Base-by-base conservation (phyloP, 1,140 invertebrate genomes). In the Hyles euphorbiae region DNA sequence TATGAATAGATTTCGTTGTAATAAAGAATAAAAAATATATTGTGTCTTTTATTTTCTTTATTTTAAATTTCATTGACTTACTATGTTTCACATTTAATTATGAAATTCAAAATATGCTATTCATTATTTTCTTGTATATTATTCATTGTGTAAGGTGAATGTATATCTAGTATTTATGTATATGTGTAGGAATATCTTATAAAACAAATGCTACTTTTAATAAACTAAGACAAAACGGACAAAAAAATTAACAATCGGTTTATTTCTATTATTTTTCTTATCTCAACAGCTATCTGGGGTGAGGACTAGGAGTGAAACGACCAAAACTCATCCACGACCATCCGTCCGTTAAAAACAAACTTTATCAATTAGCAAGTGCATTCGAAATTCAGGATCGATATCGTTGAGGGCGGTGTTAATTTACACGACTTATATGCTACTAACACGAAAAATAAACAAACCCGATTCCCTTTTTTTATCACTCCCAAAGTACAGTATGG, bases 361-460 rank as follows among this genome's bases (percentile, higher is more conserved):
- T 64, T 62, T 70, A 71, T 79, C 69, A 81, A 81, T 82, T 78
- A 76, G 65, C 75, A 60, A 56, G 36, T 56, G 63, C 61, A 44
- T 52, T 56, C 56, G 64, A 80, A 79, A 78, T 78, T 76, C 74
- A 76, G 57, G 70, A 71, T 67, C 50, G 43, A 56, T 60, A 67
- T 57, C 62, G 34, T 63, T 66, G 67, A 76, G 58, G 68, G 67
- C 68, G 72, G 73, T 68, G 76, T 76, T 78, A 81, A 81, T 81
- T 81, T 76, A 85, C 78, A 85, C 71, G 72, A 83, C 81, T 76
- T 83, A 83, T 84, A 82, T 77, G 81, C 81, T 83, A 83, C 81
- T 87, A 87, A 87, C 82, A 84, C 63, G 79, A 81, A 84, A 87
- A 87, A 87, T 85, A 85, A 87, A 87, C 81, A 87, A 87, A 74